phyloP scores from a whole-genome alignment of 2,113 vertebrate species.

The Macrotis lagotis region DNA sequence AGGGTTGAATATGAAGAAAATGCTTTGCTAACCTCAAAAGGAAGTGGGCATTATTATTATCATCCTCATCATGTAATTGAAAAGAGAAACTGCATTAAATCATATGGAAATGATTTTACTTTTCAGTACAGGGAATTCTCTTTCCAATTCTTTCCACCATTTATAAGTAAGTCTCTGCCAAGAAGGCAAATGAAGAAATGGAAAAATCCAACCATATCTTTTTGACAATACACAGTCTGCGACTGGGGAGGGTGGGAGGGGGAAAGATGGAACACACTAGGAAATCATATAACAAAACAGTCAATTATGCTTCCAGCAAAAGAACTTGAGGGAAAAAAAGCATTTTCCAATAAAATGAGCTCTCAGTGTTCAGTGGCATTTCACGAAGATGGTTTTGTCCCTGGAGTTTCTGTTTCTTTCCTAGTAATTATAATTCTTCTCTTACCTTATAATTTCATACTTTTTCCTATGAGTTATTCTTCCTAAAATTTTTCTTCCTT shows the following conservation, averaged over 20 bases:
- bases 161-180: constrained; percentile 3
- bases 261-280: background rate
- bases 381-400: constrained; percentile 22
- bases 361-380: constrained; percentile 45
- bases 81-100: background rate
- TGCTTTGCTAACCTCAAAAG: background rate
- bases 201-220: constrained; percentile 23
- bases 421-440: constrained; percentile 50
- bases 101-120: constrained; percentile 28
- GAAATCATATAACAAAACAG: background rate
- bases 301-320: background rate
- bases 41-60: background rate
- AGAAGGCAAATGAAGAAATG: background rate
- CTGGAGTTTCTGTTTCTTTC: constrained; percentile 37
- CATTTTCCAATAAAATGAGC: constrained; percentile 49
- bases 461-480: constrained; percentile 45
- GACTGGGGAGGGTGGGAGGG: background rate
- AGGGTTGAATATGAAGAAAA: background rate
- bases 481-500: constrained; percentile 44
- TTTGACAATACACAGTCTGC: constrained; percentile 34
- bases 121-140: constrained; percentile 13
- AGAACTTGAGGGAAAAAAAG: constrained; percentile 32
- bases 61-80: background rate
- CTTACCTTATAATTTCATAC: constrained; percentile 48
- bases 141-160: background rate